A percentile compares a stretch with the other conserved stretches of the same genome.
Conservation (phyloP, 2,113 vertebrate species). For the Cyrtonyx montezumae region DNA sequence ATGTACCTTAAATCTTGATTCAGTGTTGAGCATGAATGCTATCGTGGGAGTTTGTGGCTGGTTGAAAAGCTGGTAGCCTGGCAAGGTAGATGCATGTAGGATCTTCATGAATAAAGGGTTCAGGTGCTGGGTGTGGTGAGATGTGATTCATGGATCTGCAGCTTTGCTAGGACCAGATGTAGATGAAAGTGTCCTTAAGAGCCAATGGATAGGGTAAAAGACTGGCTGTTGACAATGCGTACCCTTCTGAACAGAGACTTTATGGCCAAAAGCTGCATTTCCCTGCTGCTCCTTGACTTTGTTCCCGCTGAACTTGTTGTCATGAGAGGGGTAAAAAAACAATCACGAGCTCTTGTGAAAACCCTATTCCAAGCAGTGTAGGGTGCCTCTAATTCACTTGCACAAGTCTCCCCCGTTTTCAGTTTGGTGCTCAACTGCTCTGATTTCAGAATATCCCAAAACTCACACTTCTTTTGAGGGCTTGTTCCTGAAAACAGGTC, state of each 20-base stretch:
- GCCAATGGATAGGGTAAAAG: not conserved
- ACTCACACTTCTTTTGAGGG: fast-evolving
- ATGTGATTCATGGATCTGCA: not conserved
- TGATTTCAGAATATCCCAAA: not conserved
- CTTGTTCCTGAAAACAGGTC: not conserved
- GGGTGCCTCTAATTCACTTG: not conserved
- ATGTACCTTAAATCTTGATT: not conserved
- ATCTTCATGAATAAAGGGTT: not conserved
- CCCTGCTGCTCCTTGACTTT: not conserved
- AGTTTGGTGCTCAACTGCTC: not conserved
- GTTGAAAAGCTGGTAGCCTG: not conserved
- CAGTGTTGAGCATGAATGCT: fast-evolving
- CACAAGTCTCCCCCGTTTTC: not conserved
- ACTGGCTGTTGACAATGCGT: not conserved
- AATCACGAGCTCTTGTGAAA: not conserved
- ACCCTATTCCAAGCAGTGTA: not conserved
- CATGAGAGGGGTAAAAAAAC: not conserved
- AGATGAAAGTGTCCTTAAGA: conserved; percentile 14
- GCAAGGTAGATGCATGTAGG: not conserved
- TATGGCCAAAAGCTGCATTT: not conserved
- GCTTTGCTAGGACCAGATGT: not conserved
- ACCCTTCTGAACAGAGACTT: not conserved
- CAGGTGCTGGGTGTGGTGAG: not conserved
- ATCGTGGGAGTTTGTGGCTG: not conserved
- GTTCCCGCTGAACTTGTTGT: not conserved